Evolutionary conservation across 2,797 vertebrate genomes (phyloP), one percentile per base, ranked within the genome.

Genomic region (Eulemur mongoz): DNA sequence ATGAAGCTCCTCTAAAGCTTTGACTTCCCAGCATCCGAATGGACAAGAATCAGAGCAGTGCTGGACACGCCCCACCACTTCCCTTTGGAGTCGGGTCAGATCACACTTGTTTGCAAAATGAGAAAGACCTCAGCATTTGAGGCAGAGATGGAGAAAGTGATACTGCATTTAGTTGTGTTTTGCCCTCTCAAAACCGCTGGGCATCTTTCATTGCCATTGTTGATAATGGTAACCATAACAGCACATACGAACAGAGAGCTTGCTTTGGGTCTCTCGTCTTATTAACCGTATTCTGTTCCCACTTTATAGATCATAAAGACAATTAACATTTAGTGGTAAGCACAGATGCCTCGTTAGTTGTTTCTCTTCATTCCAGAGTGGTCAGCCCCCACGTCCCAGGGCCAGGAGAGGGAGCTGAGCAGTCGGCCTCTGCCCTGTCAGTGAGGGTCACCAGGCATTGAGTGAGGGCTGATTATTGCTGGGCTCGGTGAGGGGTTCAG

Each of bases 161-260:
- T 83, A 91, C 23, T 59, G 9, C 5, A 48, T 52, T 92, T 14
- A 25, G 11, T 63, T 1, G 20, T 50, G 27, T 91, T 86, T 86
- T 72, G 12, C 50, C 63, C 17, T 91, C 23, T 67, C 63, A 30
- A n/a, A 75, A 94, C 27, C 27, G 38, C 48, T 83, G 89, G 78
- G 81, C 30, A 12, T 48, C 5, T 92, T 81, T 95, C 67, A 38
- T 95, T 95, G 80, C 25, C 17, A 72, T 82, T 86, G 96, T 95
- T 96, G 93, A 93, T 92, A 94, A 93, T 50, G 0, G 76, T 97
- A 93, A 95, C 93, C 87, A 95, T 50, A 96, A 96, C 96, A 97
- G 94, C 94, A 96, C 61, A 79, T 78, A 90, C 73, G 40, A 40
- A 91, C 67, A 65, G 78, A 63, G 91, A 27, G 52, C 35, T 73